Base-by-base conservation (phyloP, 2,113 vertebrate genomes). In the Drymodes brunneopygia region DNA sequence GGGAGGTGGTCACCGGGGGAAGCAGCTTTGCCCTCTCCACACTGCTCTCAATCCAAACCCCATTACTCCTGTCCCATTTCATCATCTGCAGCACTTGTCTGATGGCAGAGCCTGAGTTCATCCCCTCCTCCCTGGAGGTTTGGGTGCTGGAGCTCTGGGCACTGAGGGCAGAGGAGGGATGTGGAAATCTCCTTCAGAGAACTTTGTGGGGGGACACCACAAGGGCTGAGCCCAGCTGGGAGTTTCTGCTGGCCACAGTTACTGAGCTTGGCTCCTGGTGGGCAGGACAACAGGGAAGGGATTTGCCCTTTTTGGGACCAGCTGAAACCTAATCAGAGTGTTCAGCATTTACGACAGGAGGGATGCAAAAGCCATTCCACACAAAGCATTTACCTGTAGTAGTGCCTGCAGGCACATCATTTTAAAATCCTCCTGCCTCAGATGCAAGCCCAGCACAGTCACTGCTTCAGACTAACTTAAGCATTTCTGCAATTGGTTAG, bases 401-500 rank as follows among this genome's bases (percentile, higher is more conserved):
- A 69, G 42, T n/a, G 21, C 25, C 75, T 50, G 16, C 11, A 73
- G 58, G 62, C 22, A 40, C 48, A 50, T 27, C 27, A 42, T 22
- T 77, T 86, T 88, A 35, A 92, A 88, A 83, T 42, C 35, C 42
- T 69, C 29, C 74, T 82, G 28, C 69, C 33, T 81, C 67, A 87
- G 70, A 56, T 25, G 31, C 15, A 61, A 80, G n/a, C 28, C 67
- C 57, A 53, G 50, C 71, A 65, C 40, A 69, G n/a, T 14, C 74
- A 69, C 33, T 75, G 23, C 79, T 86, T 73, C 56, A 71, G 60
- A 56, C 27, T 81, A 61, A 38, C 25, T 71, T 85, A 56, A 78
- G 12, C 40, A 24, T 56, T 94, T 84, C 48, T 78, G 74, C 82
- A 95, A 94, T 35, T 35, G 70, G 38, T 67, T 67, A 81, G 69